phyloP scores from a whole-genome alignment of 1,140 invertebrate species.

The Medauroidea extradentata region DNA sequence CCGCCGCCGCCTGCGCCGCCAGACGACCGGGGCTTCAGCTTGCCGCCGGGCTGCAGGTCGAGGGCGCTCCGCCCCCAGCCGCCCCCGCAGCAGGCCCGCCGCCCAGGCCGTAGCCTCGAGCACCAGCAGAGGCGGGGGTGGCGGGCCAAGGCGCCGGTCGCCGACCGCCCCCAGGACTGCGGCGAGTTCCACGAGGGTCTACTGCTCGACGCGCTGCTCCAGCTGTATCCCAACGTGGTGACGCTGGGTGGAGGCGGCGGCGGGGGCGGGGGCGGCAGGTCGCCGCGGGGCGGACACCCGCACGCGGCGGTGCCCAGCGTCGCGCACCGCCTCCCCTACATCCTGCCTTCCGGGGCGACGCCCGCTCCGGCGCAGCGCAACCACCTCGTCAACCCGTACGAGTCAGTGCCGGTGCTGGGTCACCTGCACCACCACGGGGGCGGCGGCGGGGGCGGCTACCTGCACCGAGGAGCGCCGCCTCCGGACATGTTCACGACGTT shows the following conservation, averaged over 20 bases:
- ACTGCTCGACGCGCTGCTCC: conserved; percentile 57
- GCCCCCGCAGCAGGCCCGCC: conserved; percentile 25
- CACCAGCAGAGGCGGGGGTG: background rate
- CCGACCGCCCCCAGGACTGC: conserved; percentile 14
- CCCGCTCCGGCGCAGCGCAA: conserved; percentile 27
- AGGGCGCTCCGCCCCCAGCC: conserved; percentile 20
- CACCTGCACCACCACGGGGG: conserved; percentile 42
- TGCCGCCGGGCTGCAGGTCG: too few relatives aligned
- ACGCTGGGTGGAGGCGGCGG: conserved; percentile 25
- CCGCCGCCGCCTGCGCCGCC: background rate
- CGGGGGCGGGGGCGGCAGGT: background rate
- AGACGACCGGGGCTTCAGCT: conserved; percentile 20
- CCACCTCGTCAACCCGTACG: conserved; percentile 43
- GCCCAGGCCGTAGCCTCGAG: background rate
- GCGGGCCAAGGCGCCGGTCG: too few relatives aligned
- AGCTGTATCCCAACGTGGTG: conserved; percentile 55
- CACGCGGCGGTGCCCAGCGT: conserved; percentile 21
- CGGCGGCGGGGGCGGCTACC: too few relatives aligned
- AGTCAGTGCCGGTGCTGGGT: conserved; percentile 52
- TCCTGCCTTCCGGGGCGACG: conserved; percentile 46
- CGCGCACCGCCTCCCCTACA: conserved; percentile 47
- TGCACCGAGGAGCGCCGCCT: too few relatives aligned
- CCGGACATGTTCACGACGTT: conserved; percentile 29
- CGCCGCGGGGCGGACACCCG: conserved; percentile 35
- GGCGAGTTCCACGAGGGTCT: conserved; percentile 60